Evolutionary conservation across 2,797 vertebrate genomes (phyloP), one percentile per base, ranked within the genome.

Genomic region (Fringilla coelebs): DNA sequence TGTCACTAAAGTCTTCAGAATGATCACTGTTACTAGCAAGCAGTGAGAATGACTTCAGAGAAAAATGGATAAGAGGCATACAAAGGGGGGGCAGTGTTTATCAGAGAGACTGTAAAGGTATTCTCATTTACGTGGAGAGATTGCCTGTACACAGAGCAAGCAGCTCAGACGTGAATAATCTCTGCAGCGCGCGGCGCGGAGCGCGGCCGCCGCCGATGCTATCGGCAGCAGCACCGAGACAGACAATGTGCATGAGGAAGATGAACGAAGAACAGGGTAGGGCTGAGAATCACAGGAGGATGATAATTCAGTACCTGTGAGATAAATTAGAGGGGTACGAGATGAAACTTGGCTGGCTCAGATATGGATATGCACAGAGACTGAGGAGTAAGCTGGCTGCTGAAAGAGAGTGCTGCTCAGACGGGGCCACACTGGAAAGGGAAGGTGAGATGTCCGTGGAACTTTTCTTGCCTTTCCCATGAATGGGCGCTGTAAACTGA

Each of bases 271-370:
- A 89, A 15, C 13, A 25, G 79, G 41, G n/a, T 17, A 51, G 1
- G 6, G 32, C 31, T 75, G 63, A 85, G 80, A 82, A 86, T 67
- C 74, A 63, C 2, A 3, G 34, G 36, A 84, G 34, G 32, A 54
- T 61, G 67, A 60, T 62, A 76, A 88, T 73, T 92, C 88, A 60
- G 76, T 29, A 82, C 14, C 12, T n/a, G 36, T 13, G 73, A 93
- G 91, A 94, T 91, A 90, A 93, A 95, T 91, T 76, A 90, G 41
- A 75, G 51, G 18, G 12, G 14, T 57, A 76, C 55, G 79, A 88
- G 80, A 90, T 25, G 48, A 71, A 91, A 67, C 21, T 68, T 58
- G 52, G n/a, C 76, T 63, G 48, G 19, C 41, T 90, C 24, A 66
- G 78, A 60, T 36, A 54, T 1, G 0, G 29, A 13, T 60, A 54